phyloP scores from a whole-genome alignment of 2,797 vertebrate genomes.

The Heteromormyrus szaboi region DNA sequence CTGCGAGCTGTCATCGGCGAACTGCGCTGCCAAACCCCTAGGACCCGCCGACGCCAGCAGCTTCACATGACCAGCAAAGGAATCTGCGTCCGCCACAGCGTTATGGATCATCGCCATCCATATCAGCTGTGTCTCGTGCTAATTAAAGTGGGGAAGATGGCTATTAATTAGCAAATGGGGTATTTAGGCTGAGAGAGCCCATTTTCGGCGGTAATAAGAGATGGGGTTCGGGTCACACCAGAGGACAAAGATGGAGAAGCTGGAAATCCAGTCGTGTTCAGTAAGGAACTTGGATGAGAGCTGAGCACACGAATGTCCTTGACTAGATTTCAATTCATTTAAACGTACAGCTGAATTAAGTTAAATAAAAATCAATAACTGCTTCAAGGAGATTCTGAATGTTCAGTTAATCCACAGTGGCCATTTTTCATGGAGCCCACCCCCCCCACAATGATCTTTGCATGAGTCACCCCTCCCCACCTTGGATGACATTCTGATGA shows the following conservation, averaged over 20 bases:
- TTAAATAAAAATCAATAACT: conserved; percentile 20
- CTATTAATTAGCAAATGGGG: conserved; percentile 18
- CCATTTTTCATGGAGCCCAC: conserved; percentile 3
- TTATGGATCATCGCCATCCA: not conserved
- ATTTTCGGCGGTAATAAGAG: not conserved
- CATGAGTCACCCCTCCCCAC: not conserved
- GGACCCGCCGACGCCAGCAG: not conserved
- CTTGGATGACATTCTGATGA: not conserved
- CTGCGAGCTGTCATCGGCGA: not conserved
- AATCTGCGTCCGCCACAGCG: not conserved
- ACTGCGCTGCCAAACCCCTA: not conserved
- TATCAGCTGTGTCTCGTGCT: not conserved
- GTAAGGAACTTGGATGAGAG: not conserved
- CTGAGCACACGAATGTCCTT: conserved; percentile 12
- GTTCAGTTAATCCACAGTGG: conserved; percentile 4
- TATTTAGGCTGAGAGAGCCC: not conserved
- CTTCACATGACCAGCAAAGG: not conserved
- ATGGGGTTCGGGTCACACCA: not conserved
- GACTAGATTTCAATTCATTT: conserved; percentile 22
- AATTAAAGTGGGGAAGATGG: conserved; percentile 11
- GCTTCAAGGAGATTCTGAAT: conserved; percentile 22
- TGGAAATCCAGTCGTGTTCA: not conserved
- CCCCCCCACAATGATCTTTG: not conserved
- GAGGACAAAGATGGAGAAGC: not conserved
- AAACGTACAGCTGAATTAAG: conserved; percentile 16